Base-by-base conservation (phyloP, 2,888 invertebrate genomes). In the Acrobasis repandana region DNA sequence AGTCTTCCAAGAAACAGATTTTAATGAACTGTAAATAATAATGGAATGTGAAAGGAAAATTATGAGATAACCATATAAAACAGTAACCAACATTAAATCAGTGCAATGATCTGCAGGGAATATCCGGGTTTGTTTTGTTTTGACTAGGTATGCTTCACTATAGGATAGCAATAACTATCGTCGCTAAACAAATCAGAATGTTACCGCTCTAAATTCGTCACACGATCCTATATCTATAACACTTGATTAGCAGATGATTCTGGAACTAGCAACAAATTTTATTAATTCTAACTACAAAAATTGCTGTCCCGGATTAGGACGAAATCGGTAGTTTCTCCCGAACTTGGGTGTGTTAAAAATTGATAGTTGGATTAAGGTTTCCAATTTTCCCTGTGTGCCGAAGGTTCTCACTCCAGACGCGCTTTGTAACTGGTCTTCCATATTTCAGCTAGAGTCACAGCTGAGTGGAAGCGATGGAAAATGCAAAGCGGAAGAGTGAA, bases 361-460 rank as follows among this genome's bases (percentile, higher is more conserved):
- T 69, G 68, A 71, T 71, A 67, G 73, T 76, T 81, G 81, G 80
- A 82, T 74, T 76, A 71, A 64, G 71, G 70, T 68, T 48, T 75
- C 73, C 76, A 66, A 70, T 71, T 67, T 73, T 73, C 68, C 65
- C 64, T 67, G 58, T 89, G 56, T 62, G 58, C 62, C 52, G 16
- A 61, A 61, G 52, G 65, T 56, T 72, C 82, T 95, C 96, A 97
- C 93, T 97, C 97, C 85, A 97, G 93, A 69, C 97, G 95, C 73
- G 97, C 96, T 93, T 97, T 97, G 94, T 98, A 98, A 88, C 96
- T 97, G 74, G 97, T 97, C 93, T 98, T 98, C 98, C 98, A 98
- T 74, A 98, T 97, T 93, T 98, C 98, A 69, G 98, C 98, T 70
- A 98, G 94, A 92, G 98, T 97, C 38, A 98, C 98, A 34, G 98